Conservation (phyloP, 37 sponge, comb jelly and placozoan species). For the Agelas oroides region DNA sequence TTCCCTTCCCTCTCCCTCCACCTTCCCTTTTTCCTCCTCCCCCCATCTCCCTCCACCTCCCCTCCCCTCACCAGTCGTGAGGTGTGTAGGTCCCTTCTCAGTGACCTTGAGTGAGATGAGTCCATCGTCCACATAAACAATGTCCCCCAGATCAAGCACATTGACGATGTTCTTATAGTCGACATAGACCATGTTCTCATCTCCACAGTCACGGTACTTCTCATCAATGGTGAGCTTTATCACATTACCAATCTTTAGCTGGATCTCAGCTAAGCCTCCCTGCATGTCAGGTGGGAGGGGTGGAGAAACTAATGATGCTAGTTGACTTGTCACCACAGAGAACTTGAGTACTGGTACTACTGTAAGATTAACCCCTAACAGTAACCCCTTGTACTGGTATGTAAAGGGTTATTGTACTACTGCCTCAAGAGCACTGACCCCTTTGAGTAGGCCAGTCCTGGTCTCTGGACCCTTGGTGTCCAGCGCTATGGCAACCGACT, state of each 20-base stretch:
- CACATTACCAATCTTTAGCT: conserved; percentile 64
- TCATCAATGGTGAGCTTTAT: conserved; percentile 80
- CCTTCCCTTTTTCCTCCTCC: too few species aligned
- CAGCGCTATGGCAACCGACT: conserved; percentile 88
- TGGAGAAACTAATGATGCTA: too few species aligned
- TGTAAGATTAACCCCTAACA: too few species aligned
- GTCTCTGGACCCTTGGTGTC: conserved; percentile 99
- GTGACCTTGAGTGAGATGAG: conserved; percentile 87
- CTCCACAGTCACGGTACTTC: conserved; percentile 72
- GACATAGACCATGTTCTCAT: conserved; percentile 77
- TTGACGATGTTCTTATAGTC: conserved; percentile 93
- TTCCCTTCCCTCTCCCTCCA: conserved; percentile 63
- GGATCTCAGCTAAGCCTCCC: conserved; percentile 79
- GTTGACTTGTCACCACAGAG: too few species aligned
- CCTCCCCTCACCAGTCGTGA: conserved; percentile 41
- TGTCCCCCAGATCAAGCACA: conserved; percentile 60
- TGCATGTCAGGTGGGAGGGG: not conserved
- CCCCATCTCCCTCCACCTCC: too few species aligned
- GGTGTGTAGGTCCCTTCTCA: conserved; percentile 50
- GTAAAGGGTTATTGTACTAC: too few species aligned
- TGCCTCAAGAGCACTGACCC: conserved; percentile 22
- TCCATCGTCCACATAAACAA: conserved; percentile 93
- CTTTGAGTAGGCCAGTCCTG: conserved; percentile 90
- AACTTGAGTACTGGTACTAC: too few species aligned
- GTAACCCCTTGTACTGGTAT: too few species aligned